These are phyloP conservation scores for Prunella strophiata DNA, from an alignment of 2,797 vertebrate species.

Conservation along the genomic window DNA sequence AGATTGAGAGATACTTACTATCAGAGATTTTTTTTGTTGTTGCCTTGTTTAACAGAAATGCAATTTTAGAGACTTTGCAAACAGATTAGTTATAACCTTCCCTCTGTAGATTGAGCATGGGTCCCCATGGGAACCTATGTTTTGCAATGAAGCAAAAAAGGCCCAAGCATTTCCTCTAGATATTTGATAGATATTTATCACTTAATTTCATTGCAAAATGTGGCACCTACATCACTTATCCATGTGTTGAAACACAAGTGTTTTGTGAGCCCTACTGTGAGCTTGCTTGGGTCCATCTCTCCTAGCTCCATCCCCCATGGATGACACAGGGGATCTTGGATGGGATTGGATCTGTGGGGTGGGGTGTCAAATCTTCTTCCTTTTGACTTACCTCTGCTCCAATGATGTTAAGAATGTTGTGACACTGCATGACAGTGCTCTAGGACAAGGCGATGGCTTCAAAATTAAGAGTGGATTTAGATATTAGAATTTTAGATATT, in stretches of 20 bases:
- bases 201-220: neutral
- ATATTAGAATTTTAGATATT: neutral
- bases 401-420: neutral
- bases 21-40: neutral
- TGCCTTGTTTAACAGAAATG: neutral
- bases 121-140: neutral
- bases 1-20: neutral
- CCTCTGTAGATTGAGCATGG: neutral
- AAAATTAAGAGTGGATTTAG: neutral
- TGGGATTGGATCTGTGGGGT: neutral
- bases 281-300: neutral
- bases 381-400: neutral
- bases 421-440: neutral
- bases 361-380: neutral
- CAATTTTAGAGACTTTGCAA: neutral
- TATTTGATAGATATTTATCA: neutral
- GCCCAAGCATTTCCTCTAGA: neutral
- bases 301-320: neutral
- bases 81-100: slow-evolving; percentile 15
- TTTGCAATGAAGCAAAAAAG: neutral
- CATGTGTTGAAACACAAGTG: neutral
- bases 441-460: neutral
- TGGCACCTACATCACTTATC: neutral
- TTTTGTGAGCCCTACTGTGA: neutral
- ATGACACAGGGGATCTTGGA: neutral